Conservation (phyloP, 2,113 vertebrate genomes). For the Triplophysa tibetana region DNA sequence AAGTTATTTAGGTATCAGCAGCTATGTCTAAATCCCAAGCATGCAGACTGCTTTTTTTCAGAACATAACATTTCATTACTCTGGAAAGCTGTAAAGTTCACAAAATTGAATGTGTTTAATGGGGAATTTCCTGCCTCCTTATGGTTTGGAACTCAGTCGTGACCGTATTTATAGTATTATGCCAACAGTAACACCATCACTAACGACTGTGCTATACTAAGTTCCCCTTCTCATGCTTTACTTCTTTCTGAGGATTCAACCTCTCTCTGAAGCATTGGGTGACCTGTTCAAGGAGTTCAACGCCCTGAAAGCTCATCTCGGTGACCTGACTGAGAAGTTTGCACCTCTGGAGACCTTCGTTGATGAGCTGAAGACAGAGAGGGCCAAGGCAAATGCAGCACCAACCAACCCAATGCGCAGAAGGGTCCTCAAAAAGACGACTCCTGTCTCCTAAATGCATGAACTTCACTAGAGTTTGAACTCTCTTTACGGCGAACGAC, state of each 20-base stretch:
- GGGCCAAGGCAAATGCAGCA: not conserved
- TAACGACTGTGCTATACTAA: conserved; percentile 22
- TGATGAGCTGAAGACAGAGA: conserved; percentile 70
- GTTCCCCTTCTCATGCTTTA: not conserved
- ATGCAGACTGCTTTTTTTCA: conserved; percentile 38
- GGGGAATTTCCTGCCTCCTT: conserved; percentile 41
- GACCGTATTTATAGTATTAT: not conserved
- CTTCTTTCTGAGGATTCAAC: conserved; percentile 68
- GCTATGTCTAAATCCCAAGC: conserved; percentile 12
- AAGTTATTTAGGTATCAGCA: conserved; percentile 39
- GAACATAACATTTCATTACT: conserved; percentile 56
- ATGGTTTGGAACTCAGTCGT: conserved; percentile 45
- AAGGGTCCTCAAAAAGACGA: conserved; percentile 66
- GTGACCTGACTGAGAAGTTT: conserved; percentile 77
- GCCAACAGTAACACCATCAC: conserved; percentile 13
- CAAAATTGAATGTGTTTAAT: conserved; percentile 24
- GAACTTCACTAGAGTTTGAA: conserved; percentile 41
- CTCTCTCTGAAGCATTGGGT: conserved; percentile 75
- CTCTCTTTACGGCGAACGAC: conserved; percentile 24
- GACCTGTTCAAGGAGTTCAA: conserved; percentile 82
- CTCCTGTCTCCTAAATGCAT: conserved; percentile 33
- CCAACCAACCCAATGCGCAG: conserved; percentile 46
- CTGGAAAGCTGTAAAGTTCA: conserved; percentile 19
- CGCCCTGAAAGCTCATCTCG: conserved; percentile 74
- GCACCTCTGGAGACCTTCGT: conserved; percentile 70